Evolutionary conservation across 2,797 vertebrate genomes (phyloP), one percentile per base, ranked within the genome.

Genomic region (Sciurus carolinensis): DNA sequence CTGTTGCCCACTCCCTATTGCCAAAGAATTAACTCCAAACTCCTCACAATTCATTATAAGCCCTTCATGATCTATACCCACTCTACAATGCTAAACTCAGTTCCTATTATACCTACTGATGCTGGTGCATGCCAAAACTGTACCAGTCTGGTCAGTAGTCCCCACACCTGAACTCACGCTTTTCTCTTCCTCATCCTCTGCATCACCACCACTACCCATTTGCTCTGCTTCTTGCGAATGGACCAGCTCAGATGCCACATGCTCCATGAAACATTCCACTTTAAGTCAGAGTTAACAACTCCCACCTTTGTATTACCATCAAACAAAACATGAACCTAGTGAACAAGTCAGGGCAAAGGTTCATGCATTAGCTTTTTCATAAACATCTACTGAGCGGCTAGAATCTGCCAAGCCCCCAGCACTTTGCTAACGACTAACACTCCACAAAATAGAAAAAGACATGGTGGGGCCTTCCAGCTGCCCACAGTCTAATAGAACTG

Each of bases 1-100:
- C 13, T 18, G 22, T 73, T 85, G 57, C 24, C n/a, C 7, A 54
- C 33, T 22, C 36, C 36, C 36, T 9, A 20, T 5, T 50, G 10
- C 87, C 57, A 50, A 30, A 90, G 36, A 93, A 94, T 73, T 69
- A 82, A 87, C 64, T 79, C n/a, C 13, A 88, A 91, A 67, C 12
- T 64, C 22, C 18, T 76, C n/a, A 30, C 22, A 42, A 7, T 26
- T 91, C 64, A 18, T 6, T 39, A 12, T 93, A 92, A 94, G 69
- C 5, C 83, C 26, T 67, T 39, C 10, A 15, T 62, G 30, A 86
- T 77, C 39, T 33, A 13, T 57, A 91, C 50, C 39, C 64, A 71
- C 69, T 42, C 87, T n/a, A 33, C 1, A 79, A 42, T 26, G 33
- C 42, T 85, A 36, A 92, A 80, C 0, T 77, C 39, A 30, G 88